A percentile compares a stretch with the other conserved stretches of the same genome.
phyloP scores from a whole-genome alignment of 1,140 invertebrate species.

The Mesaphorura yosii region DNA sequence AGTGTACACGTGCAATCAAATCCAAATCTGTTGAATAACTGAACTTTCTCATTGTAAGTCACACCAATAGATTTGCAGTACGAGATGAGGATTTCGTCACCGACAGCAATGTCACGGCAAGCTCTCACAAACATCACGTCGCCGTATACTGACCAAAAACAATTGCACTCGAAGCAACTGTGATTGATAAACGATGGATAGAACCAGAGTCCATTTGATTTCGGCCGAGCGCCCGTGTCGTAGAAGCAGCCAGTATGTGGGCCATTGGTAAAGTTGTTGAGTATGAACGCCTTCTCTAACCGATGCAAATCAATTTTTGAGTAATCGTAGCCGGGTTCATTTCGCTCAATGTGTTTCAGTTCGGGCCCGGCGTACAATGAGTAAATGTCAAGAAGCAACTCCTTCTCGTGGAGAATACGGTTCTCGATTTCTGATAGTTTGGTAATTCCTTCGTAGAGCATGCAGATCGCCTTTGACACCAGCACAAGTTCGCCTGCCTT shows the following conservation, averaged over 20 bases:
- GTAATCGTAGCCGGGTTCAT: not conserved
- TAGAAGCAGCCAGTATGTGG: not conserved
- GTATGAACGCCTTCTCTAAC: not conserved
- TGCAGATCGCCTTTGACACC: not conserved
- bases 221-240: not conserved
- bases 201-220: constrained; percentile 9
- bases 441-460: not conserved
- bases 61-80: constrained; percentile 4
- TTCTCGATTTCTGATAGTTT: constrained; percentile 1
- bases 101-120: not conserved
- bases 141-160: constrained; percentile 2
- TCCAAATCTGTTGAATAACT: constrained; percentile 1
- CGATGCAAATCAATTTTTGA: not conserved
- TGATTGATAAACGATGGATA: constrained; percentile 10
- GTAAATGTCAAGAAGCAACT: too few species aligned
- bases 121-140: constrained; percentile 13
- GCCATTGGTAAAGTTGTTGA: too few species aligned
- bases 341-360: constrained; percentile 1
- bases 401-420: too few species aligned
- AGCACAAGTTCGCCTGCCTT: not conserved
- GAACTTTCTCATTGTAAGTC: not conserved
- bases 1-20: constrained; percentile 4
- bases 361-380: constrained; percentile 2
- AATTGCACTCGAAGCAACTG: constrained; percentile 8
- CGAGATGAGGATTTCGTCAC: constrained; percentile 6